Percentiles rank a stretch among this genome's conserved stretches.
Conservation (phyloP, 2,113 vertebrate species). For the Oreochromis niloticus region DNA sequence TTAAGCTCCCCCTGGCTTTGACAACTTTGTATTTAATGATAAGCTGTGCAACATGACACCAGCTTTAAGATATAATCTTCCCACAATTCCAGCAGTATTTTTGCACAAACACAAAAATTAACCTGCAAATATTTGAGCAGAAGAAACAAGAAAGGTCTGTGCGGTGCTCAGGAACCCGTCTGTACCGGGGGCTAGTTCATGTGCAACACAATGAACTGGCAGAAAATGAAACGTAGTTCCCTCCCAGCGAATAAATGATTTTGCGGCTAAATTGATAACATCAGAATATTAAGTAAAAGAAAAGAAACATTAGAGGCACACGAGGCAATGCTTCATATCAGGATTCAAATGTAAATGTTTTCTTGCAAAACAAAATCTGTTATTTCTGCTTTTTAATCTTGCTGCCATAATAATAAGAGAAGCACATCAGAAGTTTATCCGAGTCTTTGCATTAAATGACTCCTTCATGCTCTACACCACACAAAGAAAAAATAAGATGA, state of each 20-base stretch:
- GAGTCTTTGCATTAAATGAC: background rate
- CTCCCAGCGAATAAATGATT: background rate
- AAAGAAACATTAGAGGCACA: background rate
- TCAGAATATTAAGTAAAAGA: fast-evolving
- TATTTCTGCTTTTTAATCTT: background rate
- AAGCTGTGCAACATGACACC: background rate
- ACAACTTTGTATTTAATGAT: background rate
- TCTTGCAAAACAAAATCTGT: background rate
- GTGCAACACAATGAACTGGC: background rate
- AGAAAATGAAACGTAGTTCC: background rate
- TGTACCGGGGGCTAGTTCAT: background rate
- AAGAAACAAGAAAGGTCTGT: background rate
- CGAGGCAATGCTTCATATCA: too few species aligned
- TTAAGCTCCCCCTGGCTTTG: background rate
- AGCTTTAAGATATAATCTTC: background rate
- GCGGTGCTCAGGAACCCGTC: background rate
- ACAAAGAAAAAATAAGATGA: background rate
- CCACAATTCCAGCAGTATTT: background rate
- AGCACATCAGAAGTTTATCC: background rate
- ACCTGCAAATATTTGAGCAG: background rate
- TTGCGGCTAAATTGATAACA: background rate
- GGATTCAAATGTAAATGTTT: background rate
- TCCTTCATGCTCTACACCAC: background rate
- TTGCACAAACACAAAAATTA: background rate
- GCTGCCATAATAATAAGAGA: background rate